Percentiles rank a stretch among this genome's conserved stretches.
Conservation (phyloP, 1,140 invertebrate species). For the Acromyrmex echinatior region DNA sequence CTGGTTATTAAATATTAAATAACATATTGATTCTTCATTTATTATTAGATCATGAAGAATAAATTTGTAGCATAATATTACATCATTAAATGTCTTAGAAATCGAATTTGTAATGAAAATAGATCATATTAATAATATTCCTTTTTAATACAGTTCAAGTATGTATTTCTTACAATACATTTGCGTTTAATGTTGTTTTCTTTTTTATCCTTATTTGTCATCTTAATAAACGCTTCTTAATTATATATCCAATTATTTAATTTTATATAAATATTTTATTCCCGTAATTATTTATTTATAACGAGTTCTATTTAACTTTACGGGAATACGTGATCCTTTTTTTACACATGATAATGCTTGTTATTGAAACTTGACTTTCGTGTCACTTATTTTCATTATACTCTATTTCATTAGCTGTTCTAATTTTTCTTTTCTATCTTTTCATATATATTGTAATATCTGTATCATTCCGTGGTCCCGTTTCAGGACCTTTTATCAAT, state of each 20-base stretch:
- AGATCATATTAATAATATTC: slow-evolving; percentile 2
- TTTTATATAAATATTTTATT: background rate
- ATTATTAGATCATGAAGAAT: background rate
- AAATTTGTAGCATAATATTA: slow-evolving; percentile 19
- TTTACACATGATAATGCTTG: background rate
- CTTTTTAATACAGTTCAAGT: background rate
- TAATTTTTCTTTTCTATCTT: slow-evolving; percentile 10
- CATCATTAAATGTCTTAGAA: slow-evolving; percentile 2
- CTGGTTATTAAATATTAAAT: background rate
- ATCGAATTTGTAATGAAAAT: background rate
- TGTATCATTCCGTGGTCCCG: background rate
- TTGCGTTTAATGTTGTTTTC: background rate
- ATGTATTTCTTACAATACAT: background rate
- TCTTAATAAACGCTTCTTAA: background rate
- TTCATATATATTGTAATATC: slow-evolving; percentile 59
- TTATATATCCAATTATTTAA: background rate
- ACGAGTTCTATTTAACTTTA: background rate
- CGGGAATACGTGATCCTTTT: background rate
- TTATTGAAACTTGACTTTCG: background rate
- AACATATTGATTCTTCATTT: background rate
- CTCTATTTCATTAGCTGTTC: slow-evolving; percentile 10
- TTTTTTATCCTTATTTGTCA: background rate
- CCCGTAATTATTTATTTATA: background rate
- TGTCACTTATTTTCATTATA: slow-evolving; percentile 52
- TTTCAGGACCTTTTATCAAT: slow-evolving; percentile 20